phyloP scores from a whole-genome alignment of 2,888 invertebrate species.

The Aphidius colemani region DNA sequence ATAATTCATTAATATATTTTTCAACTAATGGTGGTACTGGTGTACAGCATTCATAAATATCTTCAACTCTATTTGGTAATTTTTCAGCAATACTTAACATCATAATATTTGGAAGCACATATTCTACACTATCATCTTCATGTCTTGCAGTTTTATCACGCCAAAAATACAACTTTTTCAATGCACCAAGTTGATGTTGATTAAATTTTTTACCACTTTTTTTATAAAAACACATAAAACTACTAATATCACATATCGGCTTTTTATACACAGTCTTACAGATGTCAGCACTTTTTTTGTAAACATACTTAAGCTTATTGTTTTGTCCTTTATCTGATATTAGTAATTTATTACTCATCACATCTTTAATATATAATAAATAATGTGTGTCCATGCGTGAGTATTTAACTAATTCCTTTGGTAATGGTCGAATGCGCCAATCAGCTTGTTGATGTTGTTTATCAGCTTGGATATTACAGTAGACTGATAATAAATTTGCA shows the following conservation, averaged over 20 bases:
- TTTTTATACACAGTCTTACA: slow-evolving; percentile 83
- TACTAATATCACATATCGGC: slow-evolving; percentile 69
- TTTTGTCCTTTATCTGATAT: slow-evolving; percentile 67
- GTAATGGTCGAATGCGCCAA: slow-evolving; percentile 73
- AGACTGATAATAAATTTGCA: slow-evolving; percentile 77
- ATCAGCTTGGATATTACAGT: slow-evolving; percentile 79
- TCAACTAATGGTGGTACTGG: slow-evolving; percentile 84
- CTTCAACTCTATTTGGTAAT: slow-evolving; percentile 89
- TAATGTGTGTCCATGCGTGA: slow-evolving; percentile 97
- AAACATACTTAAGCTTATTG: slow-evolving; percentile 72
- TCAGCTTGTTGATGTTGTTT: slow-evolving; percentile 89
- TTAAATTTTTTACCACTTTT: slow-evolving; percentile 83
- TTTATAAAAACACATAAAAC: slow-evolving; percentile 76
- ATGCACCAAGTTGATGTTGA: slow-evolving; percentile 80
- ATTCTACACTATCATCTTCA: slow-evolving; percentile 91
- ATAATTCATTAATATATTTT: slow-evolving; percentile 65
- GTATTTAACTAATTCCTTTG: slow-evolving; percentile 78
- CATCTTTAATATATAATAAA: slow-evolving; percentile 85
- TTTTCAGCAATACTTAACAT: slow-evolving; percentile 85
- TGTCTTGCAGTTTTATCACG: slow-evolving; percentile 81
- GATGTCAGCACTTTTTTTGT: slow-evolving; percentile 74
- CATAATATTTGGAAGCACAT: slow-evolving; percentile 96
- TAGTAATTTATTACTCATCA: slow-evolving; percentile 76
- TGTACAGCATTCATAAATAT: slow-evolving; percentile 89
- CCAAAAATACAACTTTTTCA: slow-evolving; percentile 84